Evolutionary conservation across 2,113 vertebrate species (phyloP), one percentile per base, ranked within the genome.

Genomic region (Plectropomus leopardus): DNA sequence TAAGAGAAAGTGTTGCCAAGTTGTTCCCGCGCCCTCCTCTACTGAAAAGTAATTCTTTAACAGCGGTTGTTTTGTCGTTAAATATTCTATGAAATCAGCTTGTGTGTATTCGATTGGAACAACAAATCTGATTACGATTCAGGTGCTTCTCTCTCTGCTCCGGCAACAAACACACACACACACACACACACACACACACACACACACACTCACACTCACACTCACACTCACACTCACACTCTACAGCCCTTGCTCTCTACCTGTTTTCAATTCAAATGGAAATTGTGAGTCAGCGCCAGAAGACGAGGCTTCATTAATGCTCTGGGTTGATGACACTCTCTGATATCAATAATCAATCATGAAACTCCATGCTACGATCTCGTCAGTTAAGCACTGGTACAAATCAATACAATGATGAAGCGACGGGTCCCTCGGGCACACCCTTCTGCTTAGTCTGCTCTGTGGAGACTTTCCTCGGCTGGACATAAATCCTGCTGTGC

Each of bases 331-430:
- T 77, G 82, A 81, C 72, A 74, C 54, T 58, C 63, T 40, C 40
- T 57, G 75, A 86, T 87, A 84, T 88, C 88, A 90, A 87, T 92
- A 91, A 87, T 93, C 88, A 83, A 88, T 92, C 69, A 32, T 15
- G 58, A 74, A 80, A 72, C 80, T 55, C 59, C 24, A 34, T 61
- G 74, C 63, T 68, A 51, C 70, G 1, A 76, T 85, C 58, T 55
- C 80, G 78, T 89, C 73, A 59, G 69, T 86, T 79, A 83, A 85
- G 76, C 79, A 47, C 68, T 55, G 53, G 59, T 32, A 51, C 23
- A 60, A 68, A 93, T 94, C 90, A 34, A 92, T 92, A 64, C 40
- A 10, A 4, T 81, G 83, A 93, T 90, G 77, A 88, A 88, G 69
- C 54, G 8, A 71, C 81, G 45, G 40, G 74, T 91, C 82, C 78